A percentile compares a stretch with the other conserved stretches of the same genome.
phyloP scores from a whole-genome alignment of 2,888 invertebrate genomes.

The Coelogynopora nodosa region DNA sequence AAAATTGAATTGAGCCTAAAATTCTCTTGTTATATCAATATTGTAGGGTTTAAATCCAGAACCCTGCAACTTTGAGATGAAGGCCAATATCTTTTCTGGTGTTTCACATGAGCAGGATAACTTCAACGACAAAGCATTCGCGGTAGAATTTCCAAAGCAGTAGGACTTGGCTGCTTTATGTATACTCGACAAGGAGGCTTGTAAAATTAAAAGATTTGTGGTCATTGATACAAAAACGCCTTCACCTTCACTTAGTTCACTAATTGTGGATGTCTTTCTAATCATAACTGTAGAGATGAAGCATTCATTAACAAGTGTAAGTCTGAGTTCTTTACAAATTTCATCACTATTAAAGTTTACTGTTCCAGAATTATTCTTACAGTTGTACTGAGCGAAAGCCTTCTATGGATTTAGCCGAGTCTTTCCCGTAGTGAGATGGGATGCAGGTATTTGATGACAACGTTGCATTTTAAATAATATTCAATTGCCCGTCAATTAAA shows the following conservation, averaged over 20 bases:
- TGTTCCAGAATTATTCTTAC: background rate
- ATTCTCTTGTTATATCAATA: background rate
- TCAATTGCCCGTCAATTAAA: too few species aligned
- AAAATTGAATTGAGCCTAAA: background rate
- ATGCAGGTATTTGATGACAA: background rate
- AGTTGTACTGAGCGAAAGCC: background rate
- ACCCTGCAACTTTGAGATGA: background rate
- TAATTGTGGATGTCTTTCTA: background rate
- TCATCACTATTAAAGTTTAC: background rate
- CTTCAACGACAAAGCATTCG: background rate
- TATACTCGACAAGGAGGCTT: background rate
- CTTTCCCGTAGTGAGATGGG: background rate
- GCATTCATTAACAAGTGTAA: background rate
- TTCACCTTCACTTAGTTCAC: background rate
- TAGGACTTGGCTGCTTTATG: background rate
- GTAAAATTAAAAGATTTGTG: background rate
- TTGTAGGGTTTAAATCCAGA: background rate
- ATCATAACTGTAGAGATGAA: background rate
- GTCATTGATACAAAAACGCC: background rate
- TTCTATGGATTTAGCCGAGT: background rate
- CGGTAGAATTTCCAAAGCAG: background rate
- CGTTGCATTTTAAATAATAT: too few species aligned
- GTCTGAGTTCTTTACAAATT: background rate
- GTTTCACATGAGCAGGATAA: background rate
- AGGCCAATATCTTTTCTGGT: background rate